These are phyloP conservation scores for Grantiella picta DNA, from an alignment of 2,113 vertebrate genomes.

Conservation along the genomic window DNA sequence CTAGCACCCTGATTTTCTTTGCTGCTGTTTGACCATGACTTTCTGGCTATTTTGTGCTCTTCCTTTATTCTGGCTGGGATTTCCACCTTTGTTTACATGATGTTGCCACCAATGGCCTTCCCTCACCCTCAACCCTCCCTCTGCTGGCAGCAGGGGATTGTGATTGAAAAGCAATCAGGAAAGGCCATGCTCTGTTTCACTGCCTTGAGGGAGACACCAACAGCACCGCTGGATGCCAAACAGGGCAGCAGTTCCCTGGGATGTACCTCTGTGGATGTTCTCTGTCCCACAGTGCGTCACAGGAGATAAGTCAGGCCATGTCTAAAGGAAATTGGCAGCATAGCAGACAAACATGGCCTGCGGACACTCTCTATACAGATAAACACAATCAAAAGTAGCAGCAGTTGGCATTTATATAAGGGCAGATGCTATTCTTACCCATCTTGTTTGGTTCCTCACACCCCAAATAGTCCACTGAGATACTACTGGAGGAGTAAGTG, in stretches of 20 bases:
- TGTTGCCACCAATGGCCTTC: not conserved
- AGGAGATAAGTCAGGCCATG: not conserved
- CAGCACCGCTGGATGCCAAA: not conserved
- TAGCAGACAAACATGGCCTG: not conserved
- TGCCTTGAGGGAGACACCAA: not conserved
- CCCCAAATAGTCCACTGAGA: constrained; percentile 32
- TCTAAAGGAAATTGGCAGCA: constrained; percentile 1
- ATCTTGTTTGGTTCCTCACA: constrained; percentile 35
- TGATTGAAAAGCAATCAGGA: not conserved
- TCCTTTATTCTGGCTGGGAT: not conserved
- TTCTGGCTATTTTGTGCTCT: not conserved
- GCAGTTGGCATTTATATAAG: constrained; percentile 47
- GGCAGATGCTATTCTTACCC: constrained; percentile 62
- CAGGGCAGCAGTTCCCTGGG: not conserved
- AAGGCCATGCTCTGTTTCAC: not conserved
- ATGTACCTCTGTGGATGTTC: not conserved
- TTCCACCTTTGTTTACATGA: not conserved
- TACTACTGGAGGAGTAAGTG: constrained; percentile 32
- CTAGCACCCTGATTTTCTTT: not conserved
- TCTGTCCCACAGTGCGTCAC: not conserved
- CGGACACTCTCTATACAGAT: not conserved
- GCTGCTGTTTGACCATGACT: not conserved
- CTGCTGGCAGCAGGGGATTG: not conserved
- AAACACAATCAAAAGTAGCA: constrained; percentile 34
- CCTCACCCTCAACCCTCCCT: not conserved